Evolutionary conservation across 2,888 invertebrate species (phyloP), one percentile per base, ranked within the genome.

Genomic region (Pseudococcus viburni): DNA sequence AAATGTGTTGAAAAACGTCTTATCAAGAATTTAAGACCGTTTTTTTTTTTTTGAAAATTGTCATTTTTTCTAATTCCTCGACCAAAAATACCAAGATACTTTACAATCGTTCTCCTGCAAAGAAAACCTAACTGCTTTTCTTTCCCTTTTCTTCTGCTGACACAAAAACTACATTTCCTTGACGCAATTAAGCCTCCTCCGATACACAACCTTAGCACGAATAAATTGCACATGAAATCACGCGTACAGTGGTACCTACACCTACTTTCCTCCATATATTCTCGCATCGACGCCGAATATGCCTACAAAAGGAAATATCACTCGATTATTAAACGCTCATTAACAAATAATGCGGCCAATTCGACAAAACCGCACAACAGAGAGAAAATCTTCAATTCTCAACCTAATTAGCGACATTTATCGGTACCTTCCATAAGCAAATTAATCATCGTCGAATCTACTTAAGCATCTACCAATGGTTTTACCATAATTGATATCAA

Each of bases 401-500:
- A 73, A 73, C 73, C 73, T 73, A 26, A 73, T 33, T 73, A 73
- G 33, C 33, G 73, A 33, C 73, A 73, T 26, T 73, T 73, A 73
- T 73, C 33, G 73, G 17, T 73, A 12, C 15, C 39, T 73, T 73
- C 33, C 15, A 33, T 17, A 33, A 73, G 15, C 73, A 33, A 73
- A 73, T 73, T 73, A 73, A 73, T 17, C 33, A 33, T 26, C 73
- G 15, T 15, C 15, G 73, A 73, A 33, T 73, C 73, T 17, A 73
- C 19, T 12, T 73, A 73, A 0, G 6, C 15, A 33, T 3, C 22
- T 9, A 22, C 22, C 7, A 64, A 22, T 64, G 22, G 73, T 39
- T 39, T 73, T 73, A 73, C 33, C 33, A 73, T 73, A 73, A 73
- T 73, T 73, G 33, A 73, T 73, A 73, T 73, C 73, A 73, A 73